Conservation (phyloP, 2,888 invertebrate genomes). For the Athalia circularis region DNA sequence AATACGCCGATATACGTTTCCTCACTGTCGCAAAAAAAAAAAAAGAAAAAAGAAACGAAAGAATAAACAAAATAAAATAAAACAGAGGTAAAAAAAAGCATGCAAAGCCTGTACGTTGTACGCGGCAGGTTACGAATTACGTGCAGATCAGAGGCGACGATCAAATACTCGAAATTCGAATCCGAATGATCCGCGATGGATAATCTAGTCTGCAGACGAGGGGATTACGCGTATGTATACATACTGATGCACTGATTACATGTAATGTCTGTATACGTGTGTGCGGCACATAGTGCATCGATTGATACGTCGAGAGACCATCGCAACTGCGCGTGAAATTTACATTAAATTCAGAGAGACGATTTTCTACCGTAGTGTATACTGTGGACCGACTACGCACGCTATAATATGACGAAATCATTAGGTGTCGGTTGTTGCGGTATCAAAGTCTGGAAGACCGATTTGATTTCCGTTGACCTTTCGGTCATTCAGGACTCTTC, state of each 20-base stretch:
- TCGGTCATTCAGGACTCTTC: conserved; percentile 28
- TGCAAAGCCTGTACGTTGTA: too few relatives aligned
- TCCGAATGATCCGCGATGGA: too few relatives aligned
- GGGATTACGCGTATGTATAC: neutral
- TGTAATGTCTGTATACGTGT: neutral
- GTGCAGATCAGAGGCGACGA: too few relatives aligned
- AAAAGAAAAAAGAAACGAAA: too few relatives aligned
- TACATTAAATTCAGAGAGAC: neutral
- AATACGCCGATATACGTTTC: too few relatives aligned
- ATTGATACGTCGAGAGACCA: neutral
- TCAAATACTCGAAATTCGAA: too few relatives aligned
- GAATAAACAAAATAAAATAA: too few relatives aligned
- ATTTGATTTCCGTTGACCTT: conserved; percentile 26
- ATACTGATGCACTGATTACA: neutral
- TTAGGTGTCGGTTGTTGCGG: conserved; percentile 2
- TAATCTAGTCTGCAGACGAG: too few relatives aligned
- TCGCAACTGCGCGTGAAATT: conserved; percentile 28
- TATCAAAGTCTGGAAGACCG: neutral
- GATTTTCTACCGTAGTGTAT: neutral
- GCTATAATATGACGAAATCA: conserved; percentile 15
- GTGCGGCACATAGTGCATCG: neutral
- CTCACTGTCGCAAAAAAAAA: too few relatives aligned
- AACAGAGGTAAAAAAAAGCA: too few relatives aligned
- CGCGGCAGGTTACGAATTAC: too few relatives aligned
- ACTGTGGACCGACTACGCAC: too few relatives aligned